Conservation (phyloP, 1,140 invertebrate genomes). For the Fopius arisanus region DNA sequence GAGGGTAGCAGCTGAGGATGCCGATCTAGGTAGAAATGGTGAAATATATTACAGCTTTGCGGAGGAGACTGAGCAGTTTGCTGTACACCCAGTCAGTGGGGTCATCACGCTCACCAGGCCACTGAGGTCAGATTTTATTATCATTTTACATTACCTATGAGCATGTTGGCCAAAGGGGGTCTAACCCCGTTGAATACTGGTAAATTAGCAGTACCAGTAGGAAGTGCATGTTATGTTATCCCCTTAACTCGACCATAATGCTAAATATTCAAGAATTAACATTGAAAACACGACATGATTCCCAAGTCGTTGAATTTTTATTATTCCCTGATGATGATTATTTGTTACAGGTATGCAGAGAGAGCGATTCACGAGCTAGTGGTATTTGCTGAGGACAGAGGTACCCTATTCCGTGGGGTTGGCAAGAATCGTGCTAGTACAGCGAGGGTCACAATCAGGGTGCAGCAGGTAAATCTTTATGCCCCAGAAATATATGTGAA, state of each 20-base stretch:
- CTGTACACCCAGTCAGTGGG: conserved; percentile 91
- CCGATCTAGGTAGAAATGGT: conserved; percentile 91
- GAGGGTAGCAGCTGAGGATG: conserved; percentile 87
- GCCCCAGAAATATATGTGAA: conserved; percentile 84
- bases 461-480: conserved; percentile 86
- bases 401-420: conserved; percentile 70
- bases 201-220: conserved; percentile 12
- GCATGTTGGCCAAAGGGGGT: not conserved
- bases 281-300: not conserved
- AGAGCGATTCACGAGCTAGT: conserved; percentile 76
- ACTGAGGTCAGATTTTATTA: conserved; percentile 64
- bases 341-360: conserved; percentile 68
- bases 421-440: conserved; percentile 70
- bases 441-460: conserved; percentile 79
- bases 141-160: conserved; percentile 17
- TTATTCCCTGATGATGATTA: not conserved
- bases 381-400: conserved; percentile 85
- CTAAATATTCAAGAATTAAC: not conserved
- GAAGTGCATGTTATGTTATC: not conserved
- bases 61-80: conserved; percentile 84
- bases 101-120: conserved; percentile 85
- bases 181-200: not conserved
- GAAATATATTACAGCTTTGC: conserved; percentile 95
- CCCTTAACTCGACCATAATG: not conserved
- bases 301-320: conserved; percentile 17